Base-by-base conservation (phyloP, 2,797 vertebrate species). In the Eulemur rubriventer region DNA sequence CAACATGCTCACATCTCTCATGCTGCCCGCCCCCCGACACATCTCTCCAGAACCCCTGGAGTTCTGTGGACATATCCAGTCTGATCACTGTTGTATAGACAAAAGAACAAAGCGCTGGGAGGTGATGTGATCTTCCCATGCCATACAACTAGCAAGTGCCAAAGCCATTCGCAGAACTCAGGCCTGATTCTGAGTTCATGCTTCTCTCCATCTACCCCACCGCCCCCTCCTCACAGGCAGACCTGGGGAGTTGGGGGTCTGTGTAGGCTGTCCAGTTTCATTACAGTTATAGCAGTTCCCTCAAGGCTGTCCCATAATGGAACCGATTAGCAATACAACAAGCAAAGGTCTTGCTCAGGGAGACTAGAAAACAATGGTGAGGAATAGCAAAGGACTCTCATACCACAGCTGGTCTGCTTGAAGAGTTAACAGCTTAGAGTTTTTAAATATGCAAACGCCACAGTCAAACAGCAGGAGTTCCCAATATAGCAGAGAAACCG, bases 401-500 rank as follows among this genome's bases (percentile, higher is more conserved):
- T 0, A 5, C 48, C 35, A 20, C 67, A 94, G 89, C 94, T 52
- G 89, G 57, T 50, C 33, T 52, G 69, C 78, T 18, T 12, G 20
- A 75, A 67, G 92, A 81, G 82, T 65, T 67, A 70, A 59, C 30
- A 24, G 63, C 20, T 91, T 28, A n/a, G 28, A 63, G 61, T 46
- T 50, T 22, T 88, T 61, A 82, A 91, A 35, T 16, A 61, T 6
- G 28, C 24, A 89, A 67, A 65, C 24, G 1, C 20, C n/a, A 5
- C 59, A 33, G 50, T n/a, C 63, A 48, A 43, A 95, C 35, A 83
- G 91, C 92, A 83, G 97, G 89, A 67, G 57, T 78, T 95, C 61
- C 89, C 83, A 83, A 86, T 73, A 94, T 30, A 85, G 95, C 55
- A 63, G 67, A 83, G 85, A 84, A 93, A 93, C 96, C 59, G 93